Percentiles rank a stretch among this genome's conserved stretches.
These are phyloP conservation scores for Leptobrachium leishanense DNA, from an alignment of 2,113 vertebrate species.

Conservation along the genomic window DNA sequence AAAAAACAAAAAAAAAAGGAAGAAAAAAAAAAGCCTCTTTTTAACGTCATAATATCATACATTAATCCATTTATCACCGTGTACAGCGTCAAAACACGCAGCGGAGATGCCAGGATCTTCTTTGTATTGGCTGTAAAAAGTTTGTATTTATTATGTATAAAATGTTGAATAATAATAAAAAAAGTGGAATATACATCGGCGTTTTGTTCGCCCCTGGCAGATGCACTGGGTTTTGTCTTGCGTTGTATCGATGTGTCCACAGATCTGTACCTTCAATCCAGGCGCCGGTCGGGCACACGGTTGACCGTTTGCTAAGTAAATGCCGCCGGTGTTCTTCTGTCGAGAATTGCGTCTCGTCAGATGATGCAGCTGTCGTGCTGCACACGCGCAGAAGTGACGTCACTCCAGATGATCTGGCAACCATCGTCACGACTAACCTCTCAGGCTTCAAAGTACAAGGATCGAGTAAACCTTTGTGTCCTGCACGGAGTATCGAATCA, in stretches of 20 bases:
- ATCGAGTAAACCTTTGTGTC: not conserved
- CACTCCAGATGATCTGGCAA: not conserved
- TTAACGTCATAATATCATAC: slow-evolving; percentile 67
- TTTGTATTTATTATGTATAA: slow-evolving; percentile 99
- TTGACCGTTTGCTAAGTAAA: not conserved
- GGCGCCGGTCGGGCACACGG: not conserved
- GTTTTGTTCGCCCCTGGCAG: too few relatives aligned
- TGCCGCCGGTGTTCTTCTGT: not conserved
- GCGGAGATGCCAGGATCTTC: slow-evolving; percentile 78
- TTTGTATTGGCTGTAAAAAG: slow-evolving; percentile 95
- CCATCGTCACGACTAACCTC: not conserved
- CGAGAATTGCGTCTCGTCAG: not conserved
- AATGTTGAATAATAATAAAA: slow-evolving; percentile 96
- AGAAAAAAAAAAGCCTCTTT: slow-evolving; percentile 63
- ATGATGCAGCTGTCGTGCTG: not conserved
- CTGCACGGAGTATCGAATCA: not conserved
- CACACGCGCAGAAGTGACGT: not conserved
- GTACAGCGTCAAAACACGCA: slow-evolving; percentile 74
- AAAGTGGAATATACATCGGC: slow-evolving; percentile 19
- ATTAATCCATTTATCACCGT: slow-evolving; percentile 57
- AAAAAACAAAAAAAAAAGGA: slow-evolving; percentile 53
- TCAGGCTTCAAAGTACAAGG: not conserved
- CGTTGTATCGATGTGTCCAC: not conserved
- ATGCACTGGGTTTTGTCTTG: not conserved
- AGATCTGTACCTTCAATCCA: not conserved